Base-by-base conservation (phyloP, 2,797 vertebrate genomes). In the Chloroceryle amazona region DNA sequence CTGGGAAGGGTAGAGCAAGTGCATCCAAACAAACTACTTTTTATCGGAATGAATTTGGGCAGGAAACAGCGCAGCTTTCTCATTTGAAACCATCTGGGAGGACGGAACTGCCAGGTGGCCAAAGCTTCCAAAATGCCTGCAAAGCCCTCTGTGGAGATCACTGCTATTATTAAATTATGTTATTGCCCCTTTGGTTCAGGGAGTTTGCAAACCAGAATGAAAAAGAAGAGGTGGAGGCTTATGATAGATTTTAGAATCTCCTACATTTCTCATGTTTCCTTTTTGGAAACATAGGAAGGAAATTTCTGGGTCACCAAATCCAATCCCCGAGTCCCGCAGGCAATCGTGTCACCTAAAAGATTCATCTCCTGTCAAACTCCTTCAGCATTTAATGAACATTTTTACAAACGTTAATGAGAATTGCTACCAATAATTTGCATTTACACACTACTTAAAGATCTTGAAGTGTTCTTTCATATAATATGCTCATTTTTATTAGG, bases 401-500 rank as follows among this genome's bases (percentile, higher is more conserved):
- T 87, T 96, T 92, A 71, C 67, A 76, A 85, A 94, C 46, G 52
- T 66, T 94, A 95, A 96, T 97, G 78, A 84, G 47, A 94, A 94
- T 28, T 73, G 60, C 85, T 93, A 84, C 80, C 84, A 84, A 71
- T 89, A 93, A 93, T 95, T 95, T 96, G 66, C 90, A 89, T 93
- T 91, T 96, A 92, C 86, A 90, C 90, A 90, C 82, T 94, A 89
- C 63, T 95, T 95, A 93, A 93, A 82, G 87, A 88, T 93, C 73
- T 89, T 90, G 71, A 97, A 94, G 87, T 95, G 52, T 91, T 93
- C 91, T 91, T 94, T 96, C 67, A 94, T 80, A 75, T 86, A 94
- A 95, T 91, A 93, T 61, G 31, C 60, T 85, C 85, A 84, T 95
- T 97, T 93, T 95, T 95, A 94, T 95, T 90, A 74, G 35, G 68